Evolutionary conservation across 2,797 vertebrate genomes (phyloP).

Genomic region (Natrix natrix): DNA sequence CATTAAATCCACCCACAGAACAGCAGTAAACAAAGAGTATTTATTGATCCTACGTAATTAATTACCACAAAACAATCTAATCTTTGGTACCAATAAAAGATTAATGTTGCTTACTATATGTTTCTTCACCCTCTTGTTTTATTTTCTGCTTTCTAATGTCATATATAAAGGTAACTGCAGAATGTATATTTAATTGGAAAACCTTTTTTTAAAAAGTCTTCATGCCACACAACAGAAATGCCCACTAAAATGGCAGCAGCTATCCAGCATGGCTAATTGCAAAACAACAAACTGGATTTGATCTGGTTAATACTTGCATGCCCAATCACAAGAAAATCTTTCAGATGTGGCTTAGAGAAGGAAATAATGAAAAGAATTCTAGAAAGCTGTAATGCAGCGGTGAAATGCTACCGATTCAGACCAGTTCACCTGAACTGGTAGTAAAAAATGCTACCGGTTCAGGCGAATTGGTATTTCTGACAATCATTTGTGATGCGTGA

Average conservation of each 20-base stretch:
- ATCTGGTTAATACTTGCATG: neutral
- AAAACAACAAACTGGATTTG: neutral
- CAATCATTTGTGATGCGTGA: too few relatives aligned
- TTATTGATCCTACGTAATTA: conserved; percentile 31
- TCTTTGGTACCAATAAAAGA: neutral
- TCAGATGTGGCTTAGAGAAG: neutral
- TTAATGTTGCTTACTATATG: neutral
- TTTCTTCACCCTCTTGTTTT: neutral
- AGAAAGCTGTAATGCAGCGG: neutral
- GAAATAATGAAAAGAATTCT: neutral
- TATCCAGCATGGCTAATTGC: neutral
- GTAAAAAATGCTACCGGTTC: too few relatives aligned
- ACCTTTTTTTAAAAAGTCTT: neutral
- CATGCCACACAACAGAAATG: neutral
- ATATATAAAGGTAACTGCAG: neutral
- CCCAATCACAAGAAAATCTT: neutral
- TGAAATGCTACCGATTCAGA: too few relatives aligned
- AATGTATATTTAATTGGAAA: neutral
- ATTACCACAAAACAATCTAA: neutral
- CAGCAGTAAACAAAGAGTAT: conserved; percentile 24
- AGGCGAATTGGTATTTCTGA: too few relatives aligned
- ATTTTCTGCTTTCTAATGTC: neutral
- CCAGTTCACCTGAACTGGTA: too few relatives aligned
- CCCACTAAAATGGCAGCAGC: neutral
- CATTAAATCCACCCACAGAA: neutral